Evolutionary conservation across 2,888 invertebrate species (phyloP).

Genomic region (Andrena trimmerana): DNA sequence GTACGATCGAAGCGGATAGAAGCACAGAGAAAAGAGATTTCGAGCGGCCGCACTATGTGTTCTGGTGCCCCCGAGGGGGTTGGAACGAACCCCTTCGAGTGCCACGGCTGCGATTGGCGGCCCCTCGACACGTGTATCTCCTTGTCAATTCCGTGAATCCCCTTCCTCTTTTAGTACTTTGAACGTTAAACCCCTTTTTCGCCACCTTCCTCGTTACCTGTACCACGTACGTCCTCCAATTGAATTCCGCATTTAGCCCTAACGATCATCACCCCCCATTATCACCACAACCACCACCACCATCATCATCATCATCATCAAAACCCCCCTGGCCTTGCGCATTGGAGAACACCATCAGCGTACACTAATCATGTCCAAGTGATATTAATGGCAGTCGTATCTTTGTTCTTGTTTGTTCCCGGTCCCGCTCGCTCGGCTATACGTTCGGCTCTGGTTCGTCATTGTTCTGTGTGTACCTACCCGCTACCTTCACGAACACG

Average conservation of each 20-base stretch:
- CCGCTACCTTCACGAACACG: constrained; percentile 85
- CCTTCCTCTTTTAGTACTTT: not conserved
- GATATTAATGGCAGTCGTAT: constrained; percentile 85
- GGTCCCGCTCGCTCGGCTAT: constrained; percentile 86
- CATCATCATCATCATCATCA: constrained; percentile 33
- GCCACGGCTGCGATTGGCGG: constrained; percentile 41
- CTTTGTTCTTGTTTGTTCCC: constrained; percentile 86
- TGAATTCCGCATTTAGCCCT: constrained; percentile 43
- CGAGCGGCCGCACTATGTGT: constrained; percentile 52
- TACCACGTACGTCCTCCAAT: not conserved
- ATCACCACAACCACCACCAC: constrained; percentile 20
- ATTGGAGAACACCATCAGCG: constrained; percentile 82
- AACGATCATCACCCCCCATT: not conserved
- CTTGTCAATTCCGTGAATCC: constrained; percentile 28
- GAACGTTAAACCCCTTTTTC: not conserved
- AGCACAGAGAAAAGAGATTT: constrained; percentile 21
- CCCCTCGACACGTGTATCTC: constrained; percentile 51
- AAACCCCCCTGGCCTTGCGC: constrained; percentile 73
- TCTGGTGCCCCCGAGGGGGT: constrained; percentile 43
- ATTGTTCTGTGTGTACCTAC: constrained; percentile 85
- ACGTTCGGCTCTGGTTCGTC: constrained; percentile 85
- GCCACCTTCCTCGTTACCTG: constrained; percentile 9
- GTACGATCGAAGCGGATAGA: constrained; percentile 37
- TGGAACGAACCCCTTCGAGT: constrained; percentile 21
- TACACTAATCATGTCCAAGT: constrained; percentile 84